Percentiles rank a stretch among this genome's conserved stretches.
These are phyloP conservation scores for Astreopora myriophthalma DNA, from an alignment of 64 coral and sea anemone species.

Conservation along the genomic window DNA sequence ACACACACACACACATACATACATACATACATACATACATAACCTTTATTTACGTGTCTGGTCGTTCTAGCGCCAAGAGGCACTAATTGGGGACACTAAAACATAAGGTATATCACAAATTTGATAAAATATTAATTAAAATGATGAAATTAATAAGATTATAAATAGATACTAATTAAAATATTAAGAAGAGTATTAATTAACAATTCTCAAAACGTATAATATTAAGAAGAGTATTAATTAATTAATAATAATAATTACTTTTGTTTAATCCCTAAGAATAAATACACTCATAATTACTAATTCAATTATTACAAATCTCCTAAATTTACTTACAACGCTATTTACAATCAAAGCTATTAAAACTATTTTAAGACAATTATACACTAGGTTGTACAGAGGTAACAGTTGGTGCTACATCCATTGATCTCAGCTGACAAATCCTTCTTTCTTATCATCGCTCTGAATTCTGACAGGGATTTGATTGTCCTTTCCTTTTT, in stretches of 20 bases:
- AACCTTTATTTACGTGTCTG: background rate
- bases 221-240: background rate
- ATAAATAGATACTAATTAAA: background rate
- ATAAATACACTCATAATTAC: too few relatives aligned
- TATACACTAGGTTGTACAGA: background rate
- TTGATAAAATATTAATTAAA: background rate
- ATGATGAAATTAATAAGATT: background rate
- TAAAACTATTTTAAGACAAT: background rate
- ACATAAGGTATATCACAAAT: background rate
- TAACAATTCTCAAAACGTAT: too few relatives aligned
- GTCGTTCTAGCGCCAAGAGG: background rate
- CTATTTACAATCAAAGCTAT: background rate
- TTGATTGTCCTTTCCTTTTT: background rate
- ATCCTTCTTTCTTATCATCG: background rate
- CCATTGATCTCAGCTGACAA: background rate
- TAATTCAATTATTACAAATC: too few relatives aligned
- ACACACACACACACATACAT: too few relatives aligned
- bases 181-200: background rate
- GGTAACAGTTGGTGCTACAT: too few relatives aligned
- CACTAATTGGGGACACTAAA: background rate
- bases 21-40: background rate
- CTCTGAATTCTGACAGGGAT: background rate
- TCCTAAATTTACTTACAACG: background rate
- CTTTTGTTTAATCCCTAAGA: too few relatives aligned
- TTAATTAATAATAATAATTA: background rate